These are phyloP conservation scores for Rhinopomastus cyanomelas DNA, from an alignment of 2,113 vertebrate species.

Conservation along the genomic window DNA sequence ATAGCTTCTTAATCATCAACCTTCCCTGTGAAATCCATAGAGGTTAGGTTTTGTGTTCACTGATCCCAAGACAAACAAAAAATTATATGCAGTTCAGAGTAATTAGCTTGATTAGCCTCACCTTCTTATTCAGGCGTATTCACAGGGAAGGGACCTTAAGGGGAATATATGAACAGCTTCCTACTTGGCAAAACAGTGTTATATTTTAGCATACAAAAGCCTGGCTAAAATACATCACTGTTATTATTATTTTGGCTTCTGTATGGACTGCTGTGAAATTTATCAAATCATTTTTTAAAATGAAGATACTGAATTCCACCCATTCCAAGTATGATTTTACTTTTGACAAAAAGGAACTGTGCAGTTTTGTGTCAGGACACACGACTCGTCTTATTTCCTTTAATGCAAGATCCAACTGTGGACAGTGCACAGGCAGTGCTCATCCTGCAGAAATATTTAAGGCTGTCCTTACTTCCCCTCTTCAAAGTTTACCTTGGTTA, in stretches of 20 bases:
- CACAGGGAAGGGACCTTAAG: neutral
- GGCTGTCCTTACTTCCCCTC: no score
- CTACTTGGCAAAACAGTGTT: neutral
- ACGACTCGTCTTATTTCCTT: neutral
- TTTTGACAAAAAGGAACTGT: neutral
- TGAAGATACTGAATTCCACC: neutral
- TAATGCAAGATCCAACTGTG: neutral
- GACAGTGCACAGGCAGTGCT: neutral
- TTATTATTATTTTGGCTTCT: neutral
- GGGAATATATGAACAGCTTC: neutral
- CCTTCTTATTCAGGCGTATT: neutral
- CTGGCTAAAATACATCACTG: accelerated
- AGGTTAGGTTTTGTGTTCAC: neutral
- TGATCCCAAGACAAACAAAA: neutral
- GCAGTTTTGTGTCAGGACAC: neutral
- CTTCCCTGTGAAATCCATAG: neutral
- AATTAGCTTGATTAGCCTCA: neutral
- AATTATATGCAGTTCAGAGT: neutral
- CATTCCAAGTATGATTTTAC: neutral
- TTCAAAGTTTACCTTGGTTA: neutral
- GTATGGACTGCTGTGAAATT: neutral
- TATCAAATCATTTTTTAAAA: neutral
- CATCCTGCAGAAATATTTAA: neutral
- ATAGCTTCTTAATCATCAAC: neutral
- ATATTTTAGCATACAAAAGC: neutral